phyloP scores from a whole-genome alignment of 2,797 vertebrate genomes.

The Mormyrops attenuatus region DNA sequence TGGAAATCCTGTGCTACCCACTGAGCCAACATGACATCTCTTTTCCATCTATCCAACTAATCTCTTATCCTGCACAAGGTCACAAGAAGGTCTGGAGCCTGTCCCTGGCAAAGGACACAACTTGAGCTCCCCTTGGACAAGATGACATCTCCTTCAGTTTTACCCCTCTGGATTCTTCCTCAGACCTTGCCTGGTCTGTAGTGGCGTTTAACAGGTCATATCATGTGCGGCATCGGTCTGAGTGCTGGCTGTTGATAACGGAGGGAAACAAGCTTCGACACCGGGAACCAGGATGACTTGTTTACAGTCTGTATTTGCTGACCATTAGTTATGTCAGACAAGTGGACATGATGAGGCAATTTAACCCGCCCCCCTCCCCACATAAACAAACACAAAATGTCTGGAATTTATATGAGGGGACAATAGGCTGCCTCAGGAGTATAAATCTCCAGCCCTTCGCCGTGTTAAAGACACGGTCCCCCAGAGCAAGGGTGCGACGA shows the following conservation, averaged over 20 bases:
- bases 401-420: constrained; percentile 8
- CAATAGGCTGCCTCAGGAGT: background rate
- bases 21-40: background rate
- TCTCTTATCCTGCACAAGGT: background rate
- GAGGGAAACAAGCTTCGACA: background rate
- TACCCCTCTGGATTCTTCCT: background rate
- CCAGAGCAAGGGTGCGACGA: background rate
- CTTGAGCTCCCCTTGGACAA: background rate
- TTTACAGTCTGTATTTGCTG: background rate
- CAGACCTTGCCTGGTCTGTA: background rate
- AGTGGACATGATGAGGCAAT: constrained; percentile 7
- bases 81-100: background rate
- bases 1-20: background rate
- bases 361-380: background rate
- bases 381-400: background rate
- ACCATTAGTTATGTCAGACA: background rate
- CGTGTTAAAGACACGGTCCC: background rate
- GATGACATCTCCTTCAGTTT: background rate
- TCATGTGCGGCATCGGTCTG: too few relatives aligned
- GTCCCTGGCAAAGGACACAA: background rate
- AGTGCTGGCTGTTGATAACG: background rate
- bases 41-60: background rate
- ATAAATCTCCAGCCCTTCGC: background rate
- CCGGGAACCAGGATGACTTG: background rate
- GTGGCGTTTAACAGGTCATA: background rate